Percentiles rank a stretch among this genome's conserved stretches.
Conservation (phyloP, 2,888 invertebrate genomes). For the Scaptodrosophila latifasciaeformis region DNA sequence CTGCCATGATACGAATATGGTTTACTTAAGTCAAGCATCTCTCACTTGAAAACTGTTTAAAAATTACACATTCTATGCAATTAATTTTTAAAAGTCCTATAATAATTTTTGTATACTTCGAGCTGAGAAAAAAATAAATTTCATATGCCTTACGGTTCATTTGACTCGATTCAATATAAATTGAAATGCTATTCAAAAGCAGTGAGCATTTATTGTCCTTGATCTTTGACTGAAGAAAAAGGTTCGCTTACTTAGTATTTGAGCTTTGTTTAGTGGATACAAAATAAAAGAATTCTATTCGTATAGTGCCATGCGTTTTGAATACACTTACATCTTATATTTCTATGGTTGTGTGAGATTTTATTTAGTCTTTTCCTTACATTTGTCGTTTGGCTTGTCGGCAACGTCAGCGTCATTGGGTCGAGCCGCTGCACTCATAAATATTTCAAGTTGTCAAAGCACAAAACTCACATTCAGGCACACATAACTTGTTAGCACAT, state of each 20-base stretch:
- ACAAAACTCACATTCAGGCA: slow-evolving; percentile 4
- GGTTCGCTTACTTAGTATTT: background rate
- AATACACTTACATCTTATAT: background rate
- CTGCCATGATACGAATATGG: too few relatives aligned
- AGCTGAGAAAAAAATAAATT: too few relatives aligned
- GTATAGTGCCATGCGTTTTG: background rate
- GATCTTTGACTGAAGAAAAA: slow-evolving; percentile 20
- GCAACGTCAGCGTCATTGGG: slow-evolving; percentile 34
- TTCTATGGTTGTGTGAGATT: slow-evolving; percentile 14
- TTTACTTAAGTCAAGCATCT: too few relatives aligned
- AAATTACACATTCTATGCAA: background rate
- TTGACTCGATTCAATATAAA: too few relatives aligned
- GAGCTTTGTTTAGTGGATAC: too few relatives aligned
- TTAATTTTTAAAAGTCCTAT: background rate
- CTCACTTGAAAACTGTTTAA: background rate
- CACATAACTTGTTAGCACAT: slow-evolving; percentile 19
- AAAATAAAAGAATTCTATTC: background rate
- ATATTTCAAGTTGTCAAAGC: slow-evolving; percentile 45
- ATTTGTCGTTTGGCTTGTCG: slow-evolving; percentile 12
- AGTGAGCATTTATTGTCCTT: slow-evolving; percentile 8
- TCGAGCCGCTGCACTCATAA: slow-evolving; percentile 40
- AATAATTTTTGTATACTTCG: too few relatives aligned
- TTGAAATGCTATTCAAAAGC: too few relatives aligned
- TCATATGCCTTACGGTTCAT: too few relatives aligned
- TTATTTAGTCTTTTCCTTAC: slow-evolving; percentile 21